These are phyloP conservation scores for Peromyscus leucopus DNA, from an alignment of 2,113 vertebrate species.

Conservation along the genomic window DNA sequence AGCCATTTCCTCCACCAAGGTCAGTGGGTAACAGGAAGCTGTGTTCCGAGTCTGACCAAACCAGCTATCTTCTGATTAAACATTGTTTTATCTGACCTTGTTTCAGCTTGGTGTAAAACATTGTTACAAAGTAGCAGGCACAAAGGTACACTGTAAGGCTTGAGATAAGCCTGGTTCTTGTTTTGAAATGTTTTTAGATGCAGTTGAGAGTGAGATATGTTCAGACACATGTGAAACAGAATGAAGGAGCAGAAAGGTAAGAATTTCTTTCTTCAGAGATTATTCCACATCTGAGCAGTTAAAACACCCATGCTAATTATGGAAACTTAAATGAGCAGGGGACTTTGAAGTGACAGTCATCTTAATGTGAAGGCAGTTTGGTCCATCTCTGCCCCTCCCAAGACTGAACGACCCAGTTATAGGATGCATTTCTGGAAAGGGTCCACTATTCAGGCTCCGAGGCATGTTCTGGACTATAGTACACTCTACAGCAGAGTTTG, in stretches of 20 bases:
- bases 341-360: constrained; percentile 27
- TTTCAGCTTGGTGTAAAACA: constrained; percentile 43
- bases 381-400: neutral
- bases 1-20: constrained; percentile 41
- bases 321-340: neutral
- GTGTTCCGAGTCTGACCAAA: neutral
- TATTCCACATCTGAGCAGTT: neutral
- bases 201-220: constrained; percentile 31
- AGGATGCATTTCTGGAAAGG: neutral
- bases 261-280: constrained; percentile 20
- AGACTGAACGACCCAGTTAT: neutral
- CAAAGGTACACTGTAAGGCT: neutral
- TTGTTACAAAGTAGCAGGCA: constrained; percentile 4
- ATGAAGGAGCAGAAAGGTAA: neutral
- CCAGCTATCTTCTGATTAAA: constrained; percentile 20
- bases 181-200: neutral
- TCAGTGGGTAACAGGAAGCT: neutral
- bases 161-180: neutral
- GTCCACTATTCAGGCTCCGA: neutral
- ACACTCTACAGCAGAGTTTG: neutral
- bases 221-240: constrained; percentile 24
- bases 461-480: neutral
- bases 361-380: neutral
- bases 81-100: constrained; percentile 49
- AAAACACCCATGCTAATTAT: constrained; percentile 26